phyloP scores from a whole-genome alignment of 2,888 invertebrate genomes.

The Drosophila rubida region DNA sequence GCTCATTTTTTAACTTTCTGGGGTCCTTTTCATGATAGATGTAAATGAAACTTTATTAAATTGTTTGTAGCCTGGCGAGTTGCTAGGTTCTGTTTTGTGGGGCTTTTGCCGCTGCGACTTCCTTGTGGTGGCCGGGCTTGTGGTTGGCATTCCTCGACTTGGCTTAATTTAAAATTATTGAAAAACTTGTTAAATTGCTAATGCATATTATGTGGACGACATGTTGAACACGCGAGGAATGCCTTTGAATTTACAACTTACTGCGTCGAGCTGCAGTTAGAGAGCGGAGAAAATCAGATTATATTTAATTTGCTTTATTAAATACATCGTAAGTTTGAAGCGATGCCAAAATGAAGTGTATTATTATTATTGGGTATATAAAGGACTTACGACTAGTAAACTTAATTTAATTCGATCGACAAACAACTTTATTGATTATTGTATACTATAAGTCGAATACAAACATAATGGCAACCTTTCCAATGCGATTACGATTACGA shows the following conservation, averaged over 20 bases:
- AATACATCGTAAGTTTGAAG: conserved; percentile 41
- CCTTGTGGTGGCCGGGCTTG: not conserved
- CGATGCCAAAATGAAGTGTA: conserved; percentile 26
- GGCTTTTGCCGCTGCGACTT: not conserved
- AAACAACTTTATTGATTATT: conserved; percentile 43
- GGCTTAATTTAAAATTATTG: conserved; percentile 42
- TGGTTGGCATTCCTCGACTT: not conserved
- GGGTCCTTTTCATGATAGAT: conserved; percentile 27
- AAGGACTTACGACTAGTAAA: conserved; percentile 20
- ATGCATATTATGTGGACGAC: conserved; percentile 25
- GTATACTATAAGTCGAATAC: conserved; percentile 24
- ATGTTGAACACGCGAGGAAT: conserved; percentile 9
- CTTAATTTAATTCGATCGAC: conserved; percentile 31
- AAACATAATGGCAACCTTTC: conserved; percentile 60
- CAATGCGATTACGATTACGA: conserved; percentile 32
- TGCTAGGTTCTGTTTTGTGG: conserved; percentile 3
- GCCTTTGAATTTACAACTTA: not conserved
- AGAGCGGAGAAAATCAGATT: not conserved
- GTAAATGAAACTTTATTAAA: conserved; percentile 62
- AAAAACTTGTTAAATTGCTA: conserved; percentile 47
- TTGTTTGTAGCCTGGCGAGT: conserved; percentile 28
- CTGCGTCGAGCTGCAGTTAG: not conserved
- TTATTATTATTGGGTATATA: conserved; percentile 16
- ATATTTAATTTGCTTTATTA: conserved; percentile 30
- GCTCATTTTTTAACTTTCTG: conserved; percentile 6